Base-by-base conservation (phyloP, 2,888 invertebrate genomes). In the Perizoma flavofasciatum region DNA sequence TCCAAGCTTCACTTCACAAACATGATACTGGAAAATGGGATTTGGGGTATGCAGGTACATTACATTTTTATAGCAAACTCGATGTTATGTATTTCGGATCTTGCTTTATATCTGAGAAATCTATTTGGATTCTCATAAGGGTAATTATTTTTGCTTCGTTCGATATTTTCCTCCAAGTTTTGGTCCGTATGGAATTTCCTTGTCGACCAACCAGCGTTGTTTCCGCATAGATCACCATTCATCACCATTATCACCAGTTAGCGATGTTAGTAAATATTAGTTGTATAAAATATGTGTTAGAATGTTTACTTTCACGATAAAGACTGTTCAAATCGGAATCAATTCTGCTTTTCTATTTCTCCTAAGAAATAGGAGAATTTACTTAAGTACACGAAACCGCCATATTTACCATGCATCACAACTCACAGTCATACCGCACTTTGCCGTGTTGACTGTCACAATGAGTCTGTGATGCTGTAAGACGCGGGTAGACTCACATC, bases 361-460 rank as follows among this genome's bases (percentile, higher is more conserved):
- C n/a, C n/a, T n/a, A n/a, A 43, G 41, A 48, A 22, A 46, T 34
- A 46, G 47, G 39, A 34, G 51, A 39, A 48, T 51, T 39, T n/a
- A n/a, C n/a, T n/a, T n/a, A n/a, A n/a, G n/a, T 43, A 46, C 6
- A 39, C 39, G n/a, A 57, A 56, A 49, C 45, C 33, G 49, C 22
- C 7, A 49, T 60, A 55, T 61, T 56, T 53, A 59, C 60, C 61
- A 34, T 49, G 54, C 50, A 43, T 58, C 52, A 55, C 63, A 61
- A 55, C 35, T n/a, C n/a, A n/a, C n/a, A n/a, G n/a, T 65, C 55
- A 59, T 56, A 55, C 50, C 49, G 50, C 58, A 72, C 71, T 70
- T 72, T 70, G 73, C 75, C 73, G 73, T 78, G 73, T 77, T 68
- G 68, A 67, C 64, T 73, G 68, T 73, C 72, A 71, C 67, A 65